Percentiles rank a stretch among this genome's conserved stretches.
phyloP scores from a whole-genome alignment of 2,888 invertebrate genomes.

The Rotaria macrura region DNA sequence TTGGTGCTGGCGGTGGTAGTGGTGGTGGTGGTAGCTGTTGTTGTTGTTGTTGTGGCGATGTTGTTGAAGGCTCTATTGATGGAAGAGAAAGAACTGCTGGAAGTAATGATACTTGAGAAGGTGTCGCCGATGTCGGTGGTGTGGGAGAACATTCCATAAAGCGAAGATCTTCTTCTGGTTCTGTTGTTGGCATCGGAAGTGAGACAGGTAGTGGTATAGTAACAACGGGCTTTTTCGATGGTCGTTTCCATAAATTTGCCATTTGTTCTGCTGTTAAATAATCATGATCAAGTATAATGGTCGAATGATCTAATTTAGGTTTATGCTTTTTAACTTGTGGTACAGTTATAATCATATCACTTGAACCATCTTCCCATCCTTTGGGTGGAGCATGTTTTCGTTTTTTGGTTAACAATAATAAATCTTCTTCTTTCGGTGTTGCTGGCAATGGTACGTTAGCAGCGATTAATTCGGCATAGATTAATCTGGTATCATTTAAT shows the following conservation, averaged over 20 bases:
- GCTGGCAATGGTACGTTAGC: background rate
- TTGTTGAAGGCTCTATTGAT: background rate
- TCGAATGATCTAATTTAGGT: background rate
- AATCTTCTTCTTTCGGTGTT: background rate
- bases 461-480: background rate
- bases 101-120: background rate
- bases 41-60: background rate
- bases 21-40: background rate
- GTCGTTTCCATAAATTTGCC: background rate
- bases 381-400: background rate
- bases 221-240: background rate
- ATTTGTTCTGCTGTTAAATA: background rate
- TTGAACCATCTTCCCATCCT: background rate
- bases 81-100: background rate
- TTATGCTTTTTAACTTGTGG: background rate
- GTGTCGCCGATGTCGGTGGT: background rate
- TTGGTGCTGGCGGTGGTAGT: background rate
- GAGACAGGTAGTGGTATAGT: background rate
- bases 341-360: conserved; percentile 8
- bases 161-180: background rate
- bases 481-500: background rate
- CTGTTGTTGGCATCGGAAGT: background rate
- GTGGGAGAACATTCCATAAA: conserved; percentile 8
- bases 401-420: background rate
- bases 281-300: background rate